Base-by-base conservation (phyloP, 2,888 invertebrate species). In the Pseudoips prasinana region DNA sequence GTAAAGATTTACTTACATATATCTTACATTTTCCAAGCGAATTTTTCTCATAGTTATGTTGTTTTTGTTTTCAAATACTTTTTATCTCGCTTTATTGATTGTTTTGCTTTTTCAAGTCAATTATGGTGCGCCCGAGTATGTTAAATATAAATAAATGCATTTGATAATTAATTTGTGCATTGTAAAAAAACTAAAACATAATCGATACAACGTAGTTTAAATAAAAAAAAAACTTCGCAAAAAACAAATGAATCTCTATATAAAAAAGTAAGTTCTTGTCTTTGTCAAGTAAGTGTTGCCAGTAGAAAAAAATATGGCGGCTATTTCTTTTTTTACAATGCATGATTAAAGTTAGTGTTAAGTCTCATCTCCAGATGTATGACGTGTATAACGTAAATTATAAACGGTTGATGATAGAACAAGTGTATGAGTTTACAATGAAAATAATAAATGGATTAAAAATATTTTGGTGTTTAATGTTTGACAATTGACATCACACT, bases 361-460 rank as follows among this genome's bases (percentile, higher is more conserved):
- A 70, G 71, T 45, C 41, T 51, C 57, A 55, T 57, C 55, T 57
- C 49, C 51, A 66, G 75, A 69, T 70, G 73, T 74, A 73, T 67
- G 69, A 69, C 65, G 73, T 76, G 73, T 76, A 62, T 80, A 73
- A 72, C 70, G 66, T 80, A 73, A 73, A 70, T 76, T 73, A 78
- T 82, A 82, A 84, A 81, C 73, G 75, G 77, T 85, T 84, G 83
- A 78, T 80, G 56, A 76, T 78, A 85, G 82, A 75, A 73, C 80
- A 76, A 77, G 74, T 84, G 85, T 87, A 87, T 80, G 85, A 80
- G 79, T 87, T 87, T 84, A 87, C 84, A 82, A 78, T 81, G 81
- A 83, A 77, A 80, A 79, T 57, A 57, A 82, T 86, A 86, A 84
- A 87, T 82, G 76, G 76, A 82, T 72, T 66, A 79, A 80, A 76